Conservation (phyloP, 2,888 invertebrate species). For the Gisinianus flammeolus region DNA sequence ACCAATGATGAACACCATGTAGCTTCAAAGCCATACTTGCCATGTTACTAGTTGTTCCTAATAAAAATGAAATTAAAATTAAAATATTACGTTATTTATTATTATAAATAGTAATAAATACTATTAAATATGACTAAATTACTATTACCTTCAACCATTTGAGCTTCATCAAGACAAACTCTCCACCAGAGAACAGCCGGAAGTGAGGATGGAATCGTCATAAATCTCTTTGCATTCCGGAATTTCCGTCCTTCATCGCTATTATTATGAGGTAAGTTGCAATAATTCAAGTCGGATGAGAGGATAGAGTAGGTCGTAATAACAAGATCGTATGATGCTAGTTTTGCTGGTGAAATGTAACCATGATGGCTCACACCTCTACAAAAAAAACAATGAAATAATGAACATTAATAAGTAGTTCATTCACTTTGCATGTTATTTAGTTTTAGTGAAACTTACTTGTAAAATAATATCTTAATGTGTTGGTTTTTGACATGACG, state of each 20-base stretch:
- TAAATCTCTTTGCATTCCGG: constrained; percentile 69
- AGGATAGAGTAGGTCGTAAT: constrained; percentile 74
- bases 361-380: constrained; percentile 65
- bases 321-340: constrained; percentile 73
- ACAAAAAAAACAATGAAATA: constrained; percentile 64
- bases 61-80: too few relatives aligned
- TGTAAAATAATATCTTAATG: constrained; percentile 67
- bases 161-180: constrained; percentile 79
- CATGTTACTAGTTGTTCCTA: constrained; percentile 50
- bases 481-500: constrained; percentile 67
- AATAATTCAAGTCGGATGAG: constrained; percentile 69
- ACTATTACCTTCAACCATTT: constrained; percentile 71
- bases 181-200: constrained; percentile 77
- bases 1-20: constrained; percentile 72
- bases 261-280: constrained; percentile 65
- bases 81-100: too few relatives aligned
- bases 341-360: constrained; percentile 69
- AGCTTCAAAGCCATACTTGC: constrained; percentile 68
- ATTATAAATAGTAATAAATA: too few relatives aligned
- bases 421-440: neutral
- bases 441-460: constrained; percentile 51
- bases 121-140: too few relatives aligned
- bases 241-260: constrained; percentile 62
- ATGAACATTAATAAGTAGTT: neutral
- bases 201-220: constrained; percentile 72